Evolutionary conservation across 2,888 invertebrate genomes (phyloP).

Genomic region (Heliconius ismenius): DNA sequence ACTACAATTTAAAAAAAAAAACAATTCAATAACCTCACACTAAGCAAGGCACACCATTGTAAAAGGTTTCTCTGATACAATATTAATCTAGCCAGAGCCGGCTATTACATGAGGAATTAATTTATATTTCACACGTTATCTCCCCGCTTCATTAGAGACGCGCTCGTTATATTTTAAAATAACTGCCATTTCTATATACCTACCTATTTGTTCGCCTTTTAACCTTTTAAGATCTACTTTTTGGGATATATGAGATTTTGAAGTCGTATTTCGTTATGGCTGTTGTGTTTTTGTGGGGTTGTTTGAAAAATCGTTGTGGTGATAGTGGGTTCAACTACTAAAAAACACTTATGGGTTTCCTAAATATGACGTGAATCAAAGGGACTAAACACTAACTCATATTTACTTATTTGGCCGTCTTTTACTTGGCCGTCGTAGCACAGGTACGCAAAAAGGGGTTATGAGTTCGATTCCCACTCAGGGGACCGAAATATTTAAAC

Average conservation of each 20-base stretch:
- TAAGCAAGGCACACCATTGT: constrained; percentile 56
- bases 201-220: constrained; percentile 14
- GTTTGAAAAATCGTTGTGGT: not conserved
- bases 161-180: constrained; percentile 40
- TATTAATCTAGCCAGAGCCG: constrained; percentile 62
- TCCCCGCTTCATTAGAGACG: constrained; percentile 45
- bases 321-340: not conserved
- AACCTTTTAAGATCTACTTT: constrained; percentile 14
- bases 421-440: no score
- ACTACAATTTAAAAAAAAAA: not conserved
- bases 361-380: no score
- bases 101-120: constrained; percentile 66
- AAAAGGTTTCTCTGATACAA: constrained; percentile 71
- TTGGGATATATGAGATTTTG: not conserved
- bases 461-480: not conserved
- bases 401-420: no score
- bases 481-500: not conserved
- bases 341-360: no score
- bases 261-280: not conserved
- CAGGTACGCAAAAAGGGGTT: not conserved
- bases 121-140: constrained; percentile 56
- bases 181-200: constrained; percentile 24
- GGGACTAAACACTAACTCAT: no score
- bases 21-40: not conserved
- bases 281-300: not conserved